A percentile compares a stretch with the other conserved stretches of the same genome.
These are phyloP conservation scores for Syngnathus floridae DNA, from an alignment of 2,113 vertebrate genomes.

Conservation along the genomic window DNA sequence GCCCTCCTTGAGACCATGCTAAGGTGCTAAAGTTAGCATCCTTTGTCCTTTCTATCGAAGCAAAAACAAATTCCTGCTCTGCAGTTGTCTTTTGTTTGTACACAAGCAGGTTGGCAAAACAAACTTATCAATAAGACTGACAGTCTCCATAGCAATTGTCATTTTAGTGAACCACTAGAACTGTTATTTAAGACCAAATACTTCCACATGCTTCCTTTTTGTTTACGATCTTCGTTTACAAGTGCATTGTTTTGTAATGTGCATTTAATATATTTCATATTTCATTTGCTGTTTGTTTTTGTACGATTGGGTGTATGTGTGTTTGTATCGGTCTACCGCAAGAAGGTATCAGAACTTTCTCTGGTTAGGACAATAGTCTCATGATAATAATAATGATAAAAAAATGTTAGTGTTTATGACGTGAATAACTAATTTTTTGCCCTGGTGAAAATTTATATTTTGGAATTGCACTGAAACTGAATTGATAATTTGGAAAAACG, in stretches of 20 bases:
- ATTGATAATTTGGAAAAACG: slow-evolving; percentile 55
- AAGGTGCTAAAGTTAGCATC: slow-evolving; percentile 20
- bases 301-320: slow-evolving; percentile 10
- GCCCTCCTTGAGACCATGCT: slow-evolving; percentile 12
- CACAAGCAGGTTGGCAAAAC: background rate
- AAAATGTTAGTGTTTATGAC: slow-evolving; percentile 48
- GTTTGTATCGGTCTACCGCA: slow-evolving; percentile 52
- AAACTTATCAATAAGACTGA: background rate
- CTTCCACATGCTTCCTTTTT: slow-evolving; percentile 29
- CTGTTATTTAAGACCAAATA: slow-evolving; percentile 38
- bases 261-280: slow-evolving; percentile 53
- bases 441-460: slow-evolving; percentile 70
- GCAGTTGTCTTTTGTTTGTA: background rate
- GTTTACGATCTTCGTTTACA: slow-evolving; percentile 59
- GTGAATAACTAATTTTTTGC: slow-evolving; percentile 58
- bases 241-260: slow-evolving; percentile 42
- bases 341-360: slow-evolving; percentile 54
- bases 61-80: slow-evolving; percentile 16
- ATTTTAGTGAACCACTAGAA: background rate
- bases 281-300: slow-evolving; percentile 50
- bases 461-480: slow-evolving; percentile 71
- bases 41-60: slow-evolving; percentile 9
- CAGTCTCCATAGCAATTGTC: background rate
- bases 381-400: slow-evolving; percentile 51
- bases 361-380: slow-evolving; percentile 53